phyloP scores from a whole-genome alignment of 23 tunicate species.

The Styela plicata region DNA sequence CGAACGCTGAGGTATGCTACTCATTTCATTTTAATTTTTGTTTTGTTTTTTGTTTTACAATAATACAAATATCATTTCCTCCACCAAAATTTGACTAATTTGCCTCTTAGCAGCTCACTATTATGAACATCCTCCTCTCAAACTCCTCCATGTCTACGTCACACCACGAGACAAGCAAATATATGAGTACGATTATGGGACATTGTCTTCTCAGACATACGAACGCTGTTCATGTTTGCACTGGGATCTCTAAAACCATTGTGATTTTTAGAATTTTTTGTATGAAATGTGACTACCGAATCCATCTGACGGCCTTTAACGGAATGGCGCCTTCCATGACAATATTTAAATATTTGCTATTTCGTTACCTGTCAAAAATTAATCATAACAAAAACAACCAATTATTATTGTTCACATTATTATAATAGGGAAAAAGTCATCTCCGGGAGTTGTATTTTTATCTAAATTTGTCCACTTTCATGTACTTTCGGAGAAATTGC shows the following conservation, averaged over 20 bases:
- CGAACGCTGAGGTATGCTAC: too few relatives aligned
- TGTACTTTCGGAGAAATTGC: too few relatives aligned
- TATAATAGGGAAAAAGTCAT: too few relatives aligned
- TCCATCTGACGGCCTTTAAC: constrained; percentile 30
- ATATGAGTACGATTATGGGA: neutral
- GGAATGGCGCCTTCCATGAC: constrained; percentile 34
- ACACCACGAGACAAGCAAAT: neutral
- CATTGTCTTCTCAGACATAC: constrained; percentile 5
- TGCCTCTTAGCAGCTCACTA: too few relatives aligned
- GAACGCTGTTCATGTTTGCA: constrained; percentile 2
- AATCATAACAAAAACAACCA: constrained; percentile 38
- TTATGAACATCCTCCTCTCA: neutral
- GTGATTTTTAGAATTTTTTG: constrained; percentile 23
- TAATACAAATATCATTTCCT: too few relatives aligned
- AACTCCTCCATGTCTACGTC: neutral
- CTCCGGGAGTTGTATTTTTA: too few relatives aligned
- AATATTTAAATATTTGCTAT: constrained; percentile 30
- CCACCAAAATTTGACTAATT: too few relatives aligned
- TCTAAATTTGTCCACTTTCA: too few relatives aligned
- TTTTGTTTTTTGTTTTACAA: too few relatives aligned
- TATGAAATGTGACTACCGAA: constrained; percentile 21
- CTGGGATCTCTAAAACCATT: neutral
- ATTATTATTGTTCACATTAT: neutral
- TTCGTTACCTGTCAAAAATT: constrained; percentile 33
- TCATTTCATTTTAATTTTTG: too few relatives aligned